Evolutionary conservation across 2,113 vertebrate species (phyloP).

Genomic region (Thunnus thynnus): DNA sequence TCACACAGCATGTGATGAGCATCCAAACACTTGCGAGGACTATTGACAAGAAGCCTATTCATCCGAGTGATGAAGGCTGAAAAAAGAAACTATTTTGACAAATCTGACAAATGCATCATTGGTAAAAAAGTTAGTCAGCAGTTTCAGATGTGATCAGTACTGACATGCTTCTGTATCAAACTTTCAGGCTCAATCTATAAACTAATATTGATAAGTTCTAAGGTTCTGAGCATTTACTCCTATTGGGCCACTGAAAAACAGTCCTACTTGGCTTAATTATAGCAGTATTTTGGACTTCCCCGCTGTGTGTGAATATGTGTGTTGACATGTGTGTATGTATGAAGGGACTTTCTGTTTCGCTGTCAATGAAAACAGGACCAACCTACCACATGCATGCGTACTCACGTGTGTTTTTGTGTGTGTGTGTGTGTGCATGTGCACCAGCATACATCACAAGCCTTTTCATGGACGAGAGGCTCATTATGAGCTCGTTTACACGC

Average conservation of each 20-base stretch:
- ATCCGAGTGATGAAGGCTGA: background rate
- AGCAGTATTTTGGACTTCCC: background rate
- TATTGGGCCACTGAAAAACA: background rate
- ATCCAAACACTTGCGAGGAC: background rate
- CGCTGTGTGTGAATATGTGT: constrained; percentile 17
- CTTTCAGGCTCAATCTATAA: background rate
- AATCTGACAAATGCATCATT: no score
- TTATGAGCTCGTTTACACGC: background rate
- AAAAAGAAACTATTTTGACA: background rate
- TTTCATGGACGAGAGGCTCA: background rate
- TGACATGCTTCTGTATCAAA: background rate
- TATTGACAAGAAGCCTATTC: constrained; percentile 3
- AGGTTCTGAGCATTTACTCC: background rate
- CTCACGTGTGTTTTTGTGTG: no score
- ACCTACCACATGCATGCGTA: no score
- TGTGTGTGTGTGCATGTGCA: no score
- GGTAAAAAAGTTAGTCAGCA: no score
- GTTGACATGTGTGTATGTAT: background rate
- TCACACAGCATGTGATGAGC: background rate
- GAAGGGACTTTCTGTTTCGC: background rate
- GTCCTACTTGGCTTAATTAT: constrained; percentile 26
- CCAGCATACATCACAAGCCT: background rate
- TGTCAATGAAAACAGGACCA: background rate
- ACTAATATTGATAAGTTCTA: background rate
- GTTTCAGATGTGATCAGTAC: background rate